Evolutionary conservation across 2,888 invertebrate species (phyloP).

Genomic region (Branchinecta sandiegonensis): DNA sequence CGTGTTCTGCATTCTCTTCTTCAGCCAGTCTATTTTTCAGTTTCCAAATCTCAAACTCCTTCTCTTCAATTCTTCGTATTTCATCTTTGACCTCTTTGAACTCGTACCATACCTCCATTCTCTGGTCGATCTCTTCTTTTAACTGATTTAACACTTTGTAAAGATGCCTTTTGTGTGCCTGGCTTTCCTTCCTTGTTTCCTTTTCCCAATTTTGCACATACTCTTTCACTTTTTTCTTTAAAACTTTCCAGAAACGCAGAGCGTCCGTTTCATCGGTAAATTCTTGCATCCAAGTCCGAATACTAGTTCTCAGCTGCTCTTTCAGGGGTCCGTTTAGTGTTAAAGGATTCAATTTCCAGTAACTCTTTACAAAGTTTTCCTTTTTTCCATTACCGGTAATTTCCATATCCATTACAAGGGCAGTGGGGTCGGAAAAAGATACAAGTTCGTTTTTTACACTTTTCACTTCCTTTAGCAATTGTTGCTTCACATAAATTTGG

Average conservation of each 20-base stretch:
- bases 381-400: not conserved
- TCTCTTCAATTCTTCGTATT: not conserved
- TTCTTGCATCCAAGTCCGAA: slow-evolving; percentile 8
- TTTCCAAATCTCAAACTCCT: not conserved
- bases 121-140: slow-evolving; percentile 7
- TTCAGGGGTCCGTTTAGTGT: not conserved
- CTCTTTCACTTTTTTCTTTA: not conserved
- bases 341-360: too few relatives aligned
- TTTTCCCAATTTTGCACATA: slow-evolving; percentile 4
- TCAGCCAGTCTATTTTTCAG: slow-evolving; percentile 9
- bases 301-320: not conserved
- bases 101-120: not conserved
- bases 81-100: slow-evolving; percentile 8
- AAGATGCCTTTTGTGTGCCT: slow-evolving; percentile 8
- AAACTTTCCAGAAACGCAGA: not conserved
- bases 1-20: not conserved
- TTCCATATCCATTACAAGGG: slow-evolving; percentile 1
- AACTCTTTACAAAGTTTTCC: not conserved
- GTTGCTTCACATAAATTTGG: slow-evolving; percentile 7
- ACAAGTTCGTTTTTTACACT: not conserved
- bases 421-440: not conserved
- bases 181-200: not conserved
- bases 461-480: not conserved
- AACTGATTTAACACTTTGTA: not conserved
- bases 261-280: not conserved